Conservation (phyloP, 2,888 invertebrate species). For the Caenorhabditis afra region DNA sequence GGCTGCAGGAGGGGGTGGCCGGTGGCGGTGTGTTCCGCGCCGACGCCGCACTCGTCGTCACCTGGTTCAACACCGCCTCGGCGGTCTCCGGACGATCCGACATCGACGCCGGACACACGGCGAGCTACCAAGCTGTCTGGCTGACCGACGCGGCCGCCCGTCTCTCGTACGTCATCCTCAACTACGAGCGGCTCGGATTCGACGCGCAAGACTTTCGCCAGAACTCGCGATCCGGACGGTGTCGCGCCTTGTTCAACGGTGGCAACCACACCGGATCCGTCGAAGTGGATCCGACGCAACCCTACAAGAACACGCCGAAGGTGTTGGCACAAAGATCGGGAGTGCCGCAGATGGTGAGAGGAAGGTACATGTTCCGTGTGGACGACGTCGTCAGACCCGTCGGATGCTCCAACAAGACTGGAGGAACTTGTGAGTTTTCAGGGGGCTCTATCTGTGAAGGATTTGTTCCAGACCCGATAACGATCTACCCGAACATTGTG, state of each 20-base stretch:
- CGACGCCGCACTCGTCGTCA: constrained; percentile 91
- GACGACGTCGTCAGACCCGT: constrained; percentile 95
- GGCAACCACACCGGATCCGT: constrained; percentile 80
- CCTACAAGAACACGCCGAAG: constrained; percentile 79
- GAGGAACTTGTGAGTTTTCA: constrained; percentile 78
- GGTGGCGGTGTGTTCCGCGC: constrained; percentile 93
- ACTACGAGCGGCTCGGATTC: constrained; percentile 93
- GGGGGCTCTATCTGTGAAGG: not conserved
- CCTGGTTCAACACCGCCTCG: constrained; percentile 85
- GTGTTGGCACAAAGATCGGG: constrained; percentile 78
- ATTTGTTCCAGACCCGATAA: constrained; percentile 74
- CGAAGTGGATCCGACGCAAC: constrained; percentile 78
- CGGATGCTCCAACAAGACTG: constrained; percentile 85
- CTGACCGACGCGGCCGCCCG: constrained; percentile 85
- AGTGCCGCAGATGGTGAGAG: constrained; percentile 82
- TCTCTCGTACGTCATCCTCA: constrained; percentile 92
- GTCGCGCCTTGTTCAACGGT: constrained; percentile 80
- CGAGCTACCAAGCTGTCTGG: constrained; percentile 80
- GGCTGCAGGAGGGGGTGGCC: constrained; percentile 85
- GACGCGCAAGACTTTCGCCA: constrained; percentile 84
- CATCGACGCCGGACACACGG: constrained; percentile 78
- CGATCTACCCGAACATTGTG: constrained; percentile 88
- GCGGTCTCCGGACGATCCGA: constrained; percentile 80
- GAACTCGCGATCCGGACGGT: constrained; percentile 79
- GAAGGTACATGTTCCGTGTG: constrained; percentile 93